phyloP scores from a whole-genome alignment of 2,888 invertebrate species.

The Yponomeuta evonymella region DNA sequence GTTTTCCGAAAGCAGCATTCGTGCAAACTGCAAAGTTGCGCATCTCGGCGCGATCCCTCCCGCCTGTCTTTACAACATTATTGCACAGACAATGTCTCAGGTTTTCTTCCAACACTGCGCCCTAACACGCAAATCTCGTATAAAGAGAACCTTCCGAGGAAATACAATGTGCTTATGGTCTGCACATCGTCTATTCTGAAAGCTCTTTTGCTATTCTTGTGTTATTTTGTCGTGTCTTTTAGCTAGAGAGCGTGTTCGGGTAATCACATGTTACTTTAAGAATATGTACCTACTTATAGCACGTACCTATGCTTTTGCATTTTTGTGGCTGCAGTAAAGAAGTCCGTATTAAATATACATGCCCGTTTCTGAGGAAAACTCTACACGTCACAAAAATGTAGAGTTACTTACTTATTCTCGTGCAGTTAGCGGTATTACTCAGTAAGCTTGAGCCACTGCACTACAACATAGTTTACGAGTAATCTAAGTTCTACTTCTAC shows the following conservation, averaged over 20 bases:
- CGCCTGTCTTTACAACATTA: slow-evolving; percentile 1
- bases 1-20: neutral
- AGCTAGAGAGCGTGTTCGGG: neutral
- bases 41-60: neutral
- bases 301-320: neutral
- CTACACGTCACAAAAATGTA: neutral
- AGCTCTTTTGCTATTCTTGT: slow-evolving; percentile 5
- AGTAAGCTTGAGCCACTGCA: too few relatives aligned
- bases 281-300: neutral
- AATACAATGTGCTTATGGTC: slow-evolving; percentile 35
- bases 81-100: neutral
- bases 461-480: neutral
- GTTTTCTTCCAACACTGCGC: slow-evolving; percentile 16
- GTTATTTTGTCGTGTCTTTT: neutral
- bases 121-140: slow-evolving; percentile 45
- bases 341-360: too few relatives aligned
- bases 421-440: neutral
- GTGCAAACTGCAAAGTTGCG: neutral
- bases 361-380: too few relatives aligned
- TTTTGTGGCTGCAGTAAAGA: neutral
- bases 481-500: slow-evolving; percentile 12
- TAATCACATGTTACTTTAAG: slow-evolving; percentile 1
- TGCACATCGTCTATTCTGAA: slow-evolving; percentile 17
- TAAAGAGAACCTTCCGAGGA: slow-evolving; percentile 39
- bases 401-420: neutral